Evolutionary conservation across 2,888 invertebrate species (phyloP).

Genomic region (Cosmia trapezina): DNA sequence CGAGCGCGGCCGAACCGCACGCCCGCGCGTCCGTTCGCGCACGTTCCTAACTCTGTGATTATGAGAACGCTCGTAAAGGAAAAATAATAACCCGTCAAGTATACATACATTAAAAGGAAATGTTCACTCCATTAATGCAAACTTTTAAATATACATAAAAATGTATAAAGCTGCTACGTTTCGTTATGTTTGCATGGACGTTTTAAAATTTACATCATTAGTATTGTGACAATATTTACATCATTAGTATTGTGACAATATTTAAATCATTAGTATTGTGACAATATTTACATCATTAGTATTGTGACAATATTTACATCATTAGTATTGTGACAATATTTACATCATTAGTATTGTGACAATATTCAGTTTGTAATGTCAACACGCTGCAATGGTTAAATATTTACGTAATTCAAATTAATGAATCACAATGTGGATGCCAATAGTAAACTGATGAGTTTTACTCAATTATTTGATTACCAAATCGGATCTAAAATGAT

Average conservation of each 20-base stretch:
- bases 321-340: constrained; percentile 39
- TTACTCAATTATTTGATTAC: constrained; percentile 12
- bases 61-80: constrained; percentile 34
- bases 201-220: constrained; percentile 41
- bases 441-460: constrained; percentile 5
- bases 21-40: not conserved
- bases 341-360: constrained; percentile 32
- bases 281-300: constrained; percentile 40
- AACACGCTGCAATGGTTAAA: constrained; percentile 21
- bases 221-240: constrained; percentile 13
- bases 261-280: constrained; percentile 37
- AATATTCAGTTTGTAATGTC: constrained; percentile 26
- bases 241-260: constrained; percentile 38
- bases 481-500: constrained; percentile 17
- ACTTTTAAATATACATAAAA: constrained; percentile 38
- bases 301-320: constrained; percentile 32
- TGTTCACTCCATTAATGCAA: constrained; percentile 44
- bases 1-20: constrained; percentile 15
- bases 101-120: constrained; percentile 43
- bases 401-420: constrained; percentile 12
- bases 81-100: constrained; percentile 54
- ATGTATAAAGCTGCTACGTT: constrained; percentile 5
- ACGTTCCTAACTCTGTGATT: constrained; percentile 33
- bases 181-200: constrained; percentile 16
- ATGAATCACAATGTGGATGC: constrained; percentile 1